Base-by-base conservation (phyloP, 2,888 invertebrate species). In the Terebella lapidaria region DNA sequence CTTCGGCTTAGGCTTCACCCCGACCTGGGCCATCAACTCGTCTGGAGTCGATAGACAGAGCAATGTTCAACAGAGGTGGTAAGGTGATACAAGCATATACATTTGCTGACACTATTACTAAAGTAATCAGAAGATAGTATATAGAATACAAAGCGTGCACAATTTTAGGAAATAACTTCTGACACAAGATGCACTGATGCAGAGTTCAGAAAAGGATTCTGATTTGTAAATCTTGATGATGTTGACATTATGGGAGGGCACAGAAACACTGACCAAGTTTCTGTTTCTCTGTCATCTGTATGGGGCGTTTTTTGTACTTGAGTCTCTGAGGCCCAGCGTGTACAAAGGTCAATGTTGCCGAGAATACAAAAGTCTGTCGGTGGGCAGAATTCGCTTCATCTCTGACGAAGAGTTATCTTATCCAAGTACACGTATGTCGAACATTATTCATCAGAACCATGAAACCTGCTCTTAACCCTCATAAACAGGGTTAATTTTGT, bases 321-420 rank as follows among this genome's bases (percentile, higher is more conserved):
- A 74, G 58, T 60, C 81, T 67, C 0, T 92, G 90, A 47, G 93
- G 84, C 58, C 91, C 90, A 67, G 73, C 68, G 67, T 95, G 94
- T 0, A 93, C 89, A 75, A 96, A 82, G 0, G 96, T 93, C 29
- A 99, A 84, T 0, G 99, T 99, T 18, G 99, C 99, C 0, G 97
- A 99, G 83, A 96, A 97, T 0, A 99, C 91, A 76, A 97, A 94
- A 75, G 90, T 95, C 82, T 99, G 96, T 1, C 96, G 83, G 35
- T 18, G n/a, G n/a, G n/a, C n/a, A n/a, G n/a, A n/a, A n/a, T n/a
- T n/a, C n/a, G n/a, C n/a, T n/a, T n/a, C n/a, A n/a, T n/a, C n/a
- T n/a, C n/a, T n/a, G n/a, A n/a, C n/a, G n/a, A n/a, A n/a, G n/a
- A n/a, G n/a, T n/a, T n/a, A n/a, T n/a, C n/a, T n/a, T n/a, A n/a